Evolutionary conservation across 2,888 invertebrate genomes (phyloP).

Genomic region (Halocaridina rubra): DNA sequence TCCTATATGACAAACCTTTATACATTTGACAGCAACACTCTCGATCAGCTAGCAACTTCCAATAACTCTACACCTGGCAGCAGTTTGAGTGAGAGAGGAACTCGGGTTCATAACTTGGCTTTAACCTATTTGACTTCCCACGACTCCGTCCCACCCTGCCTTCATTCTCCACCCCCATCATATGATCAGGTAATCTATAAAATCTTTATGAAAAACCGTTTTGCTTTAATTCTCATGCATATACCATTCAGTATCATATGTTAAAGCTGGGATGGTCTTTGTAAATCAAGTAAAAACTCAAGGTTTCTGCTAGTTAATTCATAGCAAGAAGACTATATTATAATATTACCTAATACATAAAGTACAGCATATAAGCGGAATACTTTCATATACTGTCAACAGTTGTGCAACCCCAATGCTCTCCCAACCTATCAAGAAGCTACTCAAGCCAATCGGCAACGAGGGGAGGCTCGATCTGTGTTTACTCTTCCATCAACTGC

Average conservation of each 20-base stretch:
- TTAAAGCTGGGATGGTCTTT: too few species aligned
- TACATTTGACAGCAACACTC: background rate
- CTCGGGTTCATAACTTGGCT: conserved; percentile 16
- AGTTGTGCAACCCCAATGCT: conserved; percentile 61
- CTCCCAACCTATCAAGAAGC: conserved; percentile 62
- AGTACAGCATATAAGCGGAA: too few species aligned
- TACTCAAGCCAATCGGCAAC: conserved; percentile 22
- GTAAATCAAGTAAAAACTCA: too few species aligned
- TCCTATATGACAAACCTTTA: background rate
- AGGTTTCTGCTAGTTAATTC: too few species aligned
- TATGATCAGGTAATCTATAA: conserved; percentile 52
- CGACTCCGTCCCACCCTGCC: conserved; percentile 35
- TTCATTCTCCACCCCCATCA: conserved; percentile 43
- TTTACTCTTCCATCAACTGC: conserved; percentile 49
- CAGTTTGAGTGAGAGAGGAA: background rate
- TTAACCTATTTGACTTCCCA: conserved; percentile 18
- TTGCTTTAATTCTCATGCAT: too few species aligned
- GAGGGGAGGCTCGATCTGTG: conserved; percentile 13
- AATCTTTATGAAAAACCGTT: too few species aligned
- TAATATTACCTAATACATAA: too few species aligned
- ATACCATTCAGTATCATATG: too few species aligned
- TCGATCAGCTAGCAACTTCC: background rate
- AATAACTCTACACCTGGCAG: background rate
- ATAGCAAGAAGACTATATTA: too few species aligned
- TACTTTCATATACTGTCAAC: too few species aligned